phyloP scores from a whole-genome alignment of 1,140 invertebrate species.

The Drosophila subobscura region DNA sequence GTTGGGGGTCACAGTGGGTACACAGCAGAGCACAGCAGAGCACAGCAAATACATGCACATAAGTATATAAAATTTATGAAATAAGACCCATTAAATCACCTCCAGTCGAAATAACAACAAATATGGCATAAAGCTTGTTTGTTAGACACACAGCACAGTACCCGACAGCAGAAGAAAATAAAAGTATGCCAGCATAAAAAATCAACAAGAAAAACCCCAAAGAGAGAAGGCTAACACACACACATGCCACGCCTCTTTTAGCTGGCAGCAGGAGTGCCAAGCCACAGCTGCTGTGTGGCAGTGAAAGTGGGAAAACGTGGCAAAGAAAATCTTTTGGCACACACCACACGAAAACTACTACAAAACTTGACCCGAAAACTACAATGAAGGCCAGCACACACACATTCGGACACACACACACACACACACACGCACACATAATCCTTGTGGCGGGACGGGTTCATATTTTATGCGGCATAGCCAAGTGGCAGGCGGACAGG shows the following conservation, averaged over 20 bases:
- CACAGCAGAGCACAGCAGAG: no score
- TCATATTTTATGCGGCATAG: conserved; percentile 81
- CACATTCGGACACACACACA: conserved; percentile 29
- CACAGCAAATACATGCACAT: conserved; percentile 9
- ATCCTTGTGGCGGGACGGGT: conserved; percentile 15
- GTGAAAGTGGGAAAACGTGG: conserved; percentile 7
- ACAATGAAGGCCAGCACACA: conserved; percentile 49
- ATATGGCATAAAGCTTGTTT: conserved; percentile 44
- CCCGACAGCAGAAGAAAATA: conserved; percentile 15
- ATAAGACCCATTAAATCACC: conserved; percentile 62
- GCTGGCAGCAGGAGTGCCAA: conserved; percentile 24
- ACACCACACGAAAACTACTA: conserved; percentile 51
- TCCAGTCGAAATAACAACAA: conserved; percentile 50
- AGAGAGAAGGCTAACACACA: conserved; percentile 38
- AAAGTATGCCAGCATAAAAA: conserved; percentile 64
- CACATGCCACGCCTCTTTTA: conserved; percentile 1
- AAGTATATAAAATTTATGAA: conserved; percentile 58
- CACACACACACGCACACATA: conserved; percentile 17
- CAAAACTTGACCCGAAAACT: conserved; percentile 73
- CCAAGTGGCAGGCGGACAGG: neutral
- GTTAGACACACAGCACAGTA: conserved; percentile 16
- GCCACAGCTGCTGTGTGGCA: conserved; percentile 4
- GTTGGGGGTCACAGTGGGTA: no score
- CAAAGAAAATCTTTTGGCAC: conserved; percentile 54
- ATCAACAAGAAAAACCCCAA: conserved; percentile 73